Evolutionary conservation across 2,113 vertebrate genomes (phyloP).

Genomic region (Cyphomyrus discorhynchus): DNA sequence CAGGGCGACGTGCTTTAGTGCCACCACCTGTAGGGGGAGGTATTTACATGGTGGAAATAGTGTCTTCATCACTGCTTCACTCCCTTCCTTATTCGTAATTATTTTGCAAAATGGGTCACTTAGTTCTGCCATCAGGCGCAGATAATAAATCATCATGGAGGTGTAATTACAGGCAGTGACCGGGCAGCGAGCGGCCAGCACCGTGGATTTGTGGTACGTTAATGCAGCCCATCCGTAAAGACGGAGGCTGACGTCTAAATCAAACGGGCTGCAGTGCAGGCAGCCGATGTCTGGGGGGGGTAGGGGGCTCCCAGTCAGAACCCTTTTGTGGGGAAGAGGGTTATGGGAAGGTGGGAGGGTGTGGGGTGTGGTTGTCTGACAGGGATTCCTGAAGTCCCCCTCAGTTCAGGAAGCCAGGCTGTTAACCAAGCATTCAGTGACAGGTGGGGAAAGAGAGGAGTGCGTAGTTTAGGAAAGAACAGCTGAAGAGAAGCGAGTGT

Average conservation of each 20-base stretch:
- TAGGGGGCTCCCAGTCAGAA: not conserved
- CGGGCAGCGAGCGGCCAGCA: not conserved
- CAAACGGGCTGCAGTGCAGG: not conserved
- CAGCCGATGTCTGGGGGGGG: not conserved
- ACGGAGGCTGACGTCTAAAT: not conserved
- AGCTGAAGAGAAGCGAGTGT: not conserved
- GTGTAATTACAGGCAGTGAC: conserved; percentile 3
- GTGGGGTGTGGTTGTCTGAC: not conserved
- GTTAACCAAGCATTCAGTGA: not conserved
- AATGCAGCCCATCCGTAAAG: not conserved
- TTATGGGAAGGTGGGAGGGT: not conserved
- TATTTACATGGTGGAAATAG: not conserved
- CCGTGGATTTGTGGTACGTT: not conserved
- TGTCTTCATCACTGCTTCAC: not conserved
- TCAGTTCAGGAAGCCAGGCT: not conserved
- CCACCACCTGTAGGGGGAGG: not conserved
- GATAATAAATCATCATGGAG: conserved; percentile 11
- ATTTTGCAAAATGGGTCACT: conserved; percentile 28
- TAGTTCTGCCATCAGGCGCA: conserved; percentile 20
- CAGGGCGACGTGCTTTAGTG: not conserved
- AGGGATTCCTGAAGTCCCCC: not conserved
- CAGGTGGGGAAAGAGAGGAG: not conserved
- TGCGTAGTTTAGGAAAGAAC: not conserved
- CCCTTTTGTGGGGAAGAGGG: not conserved
- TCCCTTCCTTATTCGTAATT: conserved; percentile 23